Base-by-base conservation (phyloP, 2,797 vertebrate genomes). In the Netta rufina region DNA sequence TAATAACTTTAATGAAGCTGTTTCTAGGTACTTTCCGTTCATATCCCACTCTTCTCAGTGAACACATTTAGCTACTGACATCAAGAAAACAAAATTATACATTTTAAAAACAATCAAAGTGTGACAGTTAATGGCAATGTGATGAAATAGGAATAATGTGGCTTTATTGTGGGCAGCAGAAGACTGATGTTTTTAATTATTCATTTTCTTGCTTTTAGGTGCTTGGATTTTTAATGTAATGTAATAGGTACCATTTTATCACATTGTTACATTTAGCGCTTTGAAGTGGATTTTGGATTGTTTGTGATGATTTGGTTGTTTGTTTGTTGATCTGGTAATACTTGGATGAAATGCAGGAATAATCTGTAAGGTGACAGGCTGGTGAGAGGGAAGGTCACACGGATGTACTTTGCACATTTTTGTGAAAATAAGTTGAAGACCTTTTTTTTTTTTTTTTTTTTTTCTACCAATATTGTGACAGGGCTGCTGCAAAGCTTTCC, bases 191-290 rank as follows among this genome's bases (percentile, higher is more conserved):
- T 79, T 49, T 95, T 87, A 96, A 95, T 96, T 87, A 95, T 95
- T 96, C 3, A 95, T 96, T 92, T 92, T 85, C 72, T 61, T 94
- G 90, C 94, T 95, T 95, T 96, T 96, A 95, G 75, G 78, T 94
- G 72, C 78, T 92, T 96, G 89, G 93, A 83, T 94, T 95, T 95
- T 93, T 93, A 92, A 87, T 94, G 88, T 70, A 54, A 69, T 84
- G 47, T 89, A 91, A 89, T 93, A 92, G 77, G 84, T 90, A 60
- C 49, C 5, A 47, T 92, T 95, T 94, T 84, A 83, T 87, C 79
- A 65, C 72, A 67, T 28, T 49, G 61, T 69, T 87, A 77, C 36
- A 58, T 95, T 92, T 91, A 85, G 69, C 64, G 11, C 49, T 78
- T 94, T 93, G 57, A 83, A 57, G 60, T 80, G 45, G 69, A 67